These are phyloP conservation scores for Odontophorus gujanensis DNA, from an alignment of 2,113 vertebrate species.

Conservation along the genomic window DNA sequence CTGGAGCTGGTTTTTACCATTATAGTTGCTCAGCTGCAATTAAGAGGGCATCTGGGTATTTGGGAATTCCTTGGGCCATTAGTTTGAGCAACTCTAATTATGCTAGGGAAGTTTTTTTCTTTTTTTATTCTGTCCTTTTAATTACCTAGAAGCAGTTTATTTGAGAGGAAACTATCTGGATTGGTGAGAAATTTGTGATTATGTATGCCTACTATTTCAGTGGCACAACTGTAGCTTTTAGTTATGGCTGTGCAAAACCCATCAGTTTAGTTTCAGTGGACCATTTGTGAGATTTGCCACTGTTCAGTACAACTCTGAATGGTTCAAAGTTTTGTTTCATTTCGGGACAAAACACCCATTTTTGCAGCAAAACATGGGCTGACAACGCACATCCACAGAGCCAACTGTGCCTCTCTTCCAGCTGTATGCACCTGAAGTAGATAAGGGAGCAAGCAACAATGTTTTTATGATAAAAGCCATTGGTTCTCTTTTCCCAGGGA, in stretches of 20 bases:
- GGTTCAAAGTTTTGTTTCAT: background rate
- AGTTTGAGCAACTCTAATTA: slow-evolving; percentile 71
- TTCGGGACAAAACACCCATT: background rate
- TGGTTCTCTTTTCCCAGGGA: background rate
- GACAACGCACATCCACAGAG: background rate
- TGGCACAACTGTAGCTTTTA: background rate
- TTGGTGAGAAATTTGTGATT: slow-evolving; percentile 32
- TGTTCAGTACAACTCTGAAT: background rate
- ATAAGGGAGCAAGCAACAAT: background rate
- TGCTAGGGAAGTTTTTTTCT: slow-evolving; percentile 17
- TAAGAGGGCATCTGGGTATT: slow-evolving; percentile 77
- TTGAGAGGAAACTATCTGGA: slow-evolving; percentile 20
- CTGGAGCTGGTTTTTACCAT: slow-evolving; percentile 70
- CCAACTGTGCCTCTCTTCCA: background rate
- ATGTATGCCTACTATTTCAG: background rate
- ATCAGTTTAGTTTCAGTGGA: background rate
- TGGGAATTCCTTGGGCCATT: slow-evolving; percentile 77
- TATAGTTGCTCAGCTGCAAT: slow-evolving; percentile 74
- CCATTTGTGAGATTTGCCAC: background rate
- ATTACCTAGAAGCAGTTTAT: slow-evolving; percentile 73
- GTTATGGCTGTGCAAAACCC: background rate
- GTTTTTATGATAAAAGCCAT: background rate
- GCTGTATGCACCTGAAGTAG: background rate
- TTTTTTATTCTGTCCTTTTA: slow-evolving; percentile 64
- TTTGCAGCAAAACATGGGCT: background rate